A percentile compares a stretch with the other conserved stretches of the same genome.
Conservation (phyloP, 2,888 invertebrate species). For the Patella pellucida region DNA sequence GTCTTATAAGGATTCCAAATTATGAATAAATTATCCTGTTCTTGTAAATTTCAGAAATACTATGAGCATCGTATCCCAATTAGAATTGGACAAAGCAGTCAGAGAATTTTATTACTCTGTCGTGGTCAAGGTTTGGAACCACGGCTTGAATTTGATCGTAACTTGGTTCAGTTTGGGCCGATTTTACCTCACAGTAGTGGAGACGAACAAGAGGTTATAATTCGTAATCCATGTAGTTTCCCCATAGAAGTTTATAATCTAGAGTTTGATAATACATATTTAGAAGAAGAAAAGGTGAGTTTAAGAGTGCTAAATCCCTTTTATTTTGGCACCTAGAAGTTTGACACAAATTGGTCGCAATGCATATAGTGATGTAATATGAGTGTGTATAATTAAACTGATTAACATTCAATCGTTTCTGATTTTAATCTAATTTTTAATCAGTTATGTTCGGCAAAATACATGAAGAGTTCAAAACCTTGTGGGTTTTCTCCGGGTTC, state of each 20-base stretch:
- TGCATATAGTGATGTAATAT: too few relatives aligned
- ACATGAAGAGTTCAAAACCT: too few relatives aligned
- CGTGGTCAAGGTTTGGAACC: slow-evolving; percentile 70
- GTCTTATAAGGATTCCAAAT: too few relatives aligned
- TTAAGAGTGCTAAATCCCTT: not conserved
- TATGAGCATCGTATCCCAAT: slow-evolving; percentile 69
- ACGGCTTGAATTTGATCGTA: slow-evolving; percentile 67
- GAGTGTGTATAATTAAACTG: too few relatives aligned
- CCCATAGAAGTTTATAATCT: slow-evolving; percentile 80
- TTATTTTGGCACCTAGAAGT: too few relatives aligned
- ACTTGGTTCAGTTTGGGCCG: slow-evolving; percentile 76
- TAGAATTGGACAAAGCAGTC: slow-evolving; percentile 68
- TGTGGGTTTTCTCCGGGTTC: too few relatives aligned
- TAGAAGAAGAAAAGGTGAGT: slow-evolving; percentile 70
- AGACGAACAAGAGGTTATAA: slow-evolving; percentile 75
- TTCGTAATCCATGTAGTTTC: slow-evolving; percentile 78
- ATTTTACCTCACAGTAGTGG: slow-evolving; percentile 77
- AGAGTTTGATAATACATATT: slow-evolving; percentile 76
- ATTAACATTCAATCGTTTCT: too few relatives aligned
- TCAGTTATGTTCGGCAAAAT: too few relatives aligned
- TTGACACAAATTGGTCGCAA: too few relatives aligned
- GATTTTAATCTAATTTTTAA: too few relatives aligned
- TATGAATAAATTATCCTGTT: too few relatives aligned
- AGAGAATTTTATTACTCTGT: slow-evolving; percentile 67
- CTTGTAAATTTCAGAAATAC: slow-evolving; percentile 53